Conservation (phyloP, 2,888 invertebrate species). For the Rhagophthalmus giganteus region DNA sequence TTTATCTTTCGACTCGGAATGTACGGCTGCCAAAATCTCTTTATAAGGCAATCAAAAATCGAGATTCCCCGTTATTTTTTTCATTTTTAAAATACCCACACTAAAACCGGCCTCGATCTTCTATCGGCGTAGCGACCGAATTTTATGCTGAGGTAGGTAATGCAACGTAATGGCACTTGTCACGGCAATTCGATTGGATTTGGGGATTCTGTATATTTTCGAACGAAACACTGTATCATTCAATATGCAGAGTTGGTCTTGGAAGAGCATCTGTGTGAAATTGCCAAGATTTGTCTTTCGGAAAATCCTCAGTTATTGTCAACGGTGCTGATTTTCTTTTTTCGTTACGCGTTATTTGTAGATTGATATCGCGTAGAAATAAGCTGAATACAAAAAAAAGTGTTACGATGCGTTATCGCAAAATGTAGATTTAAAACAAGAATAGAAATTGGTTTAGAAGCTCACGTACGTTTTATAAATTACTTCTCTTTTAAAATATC, state of each 20-base stretch:
- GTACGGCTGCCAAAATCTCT: too few species aligned
- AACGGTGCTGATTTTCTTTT: constrained; percentile 27
- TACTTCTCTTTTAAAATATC: constrained; percentile 9
- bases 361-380: constrained; percentile 13
- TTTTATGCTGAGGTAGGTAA: constrained; percentile 22
- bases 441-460: constrained; percentile 4
- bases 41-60: too few species aligned
- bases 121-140: constrained; percentile 7
- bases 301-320: constrained; percentile 25
- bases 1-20: too few species aligned
- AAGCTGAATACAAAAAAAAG: not conserved
- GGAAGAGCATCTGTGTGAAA: constrained; percentile 28
- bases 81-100: too few species aligned
- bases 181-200: constrained; percentile 16
- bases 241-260: constrained; percentile 26
- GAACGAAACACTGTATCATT: constrained; percentile 25
- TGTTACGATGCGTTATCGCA: not conserved
- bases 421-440: constrained; percentile 5
- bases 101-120: not conserved
- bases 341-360: constrained; percentile 23
- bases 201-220: constrained; percentile 12
- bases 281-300: constrained; percentile 31
- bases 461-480: constrained; percentile 10
- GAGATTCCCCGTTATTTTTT: too few species aligned
- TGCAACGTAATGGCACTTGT: constrained; percentile 23